Evolutionary conservation across 2,797 vertebrate genomes (phyloP).

Genomic region (Hemitrygon akajei): DNA sequence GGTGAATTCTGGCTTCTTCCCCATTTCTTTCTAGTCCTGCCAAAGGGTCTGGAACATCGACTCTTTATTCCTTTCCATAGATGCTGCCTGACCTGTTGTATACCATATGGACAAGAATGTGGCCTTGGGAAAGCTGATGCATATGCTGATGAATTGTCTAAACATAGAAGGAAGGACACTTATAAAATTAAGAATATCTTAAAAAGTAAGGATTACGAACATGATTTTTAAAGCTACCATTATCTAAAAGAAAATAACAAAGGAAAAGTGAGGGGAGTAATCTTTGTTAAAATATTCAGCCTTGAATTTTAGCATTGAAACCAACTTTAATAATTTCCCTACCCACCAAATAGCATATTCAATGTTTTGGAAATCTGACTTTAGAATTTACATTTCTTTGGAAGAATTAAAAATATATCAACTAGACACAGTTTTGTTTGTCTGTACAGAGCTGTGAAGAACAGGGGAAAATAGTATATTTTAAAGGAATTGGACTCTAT

Average conservation of each 20-base stretch:
- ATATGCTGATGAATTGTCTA: neutral
- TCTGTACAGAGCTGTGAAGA: neutral
- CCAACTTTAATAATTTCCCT: neutral
- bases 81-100: neutral
- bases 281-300: neutral
- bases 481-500: neutral
- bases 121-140: neutral
- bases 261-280: neutral
- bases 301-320: neutral
- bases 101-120: neutral
- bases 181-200: neutral
- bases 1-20: too few relatives aligned
- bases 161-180: neutral
- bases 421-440: neutral
- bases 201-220: neutral
- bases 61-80: too few relatives aligned
- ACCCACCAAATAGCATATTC: neutral
- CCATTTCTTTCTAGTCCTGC: too few relatives aligned
- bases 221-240: neutral
- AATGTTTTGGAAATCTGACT: neutral
- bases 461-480: neutral
- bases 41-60: too few relatives aligned
- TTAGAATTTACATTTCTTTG: neutral
- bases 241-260: neutral
- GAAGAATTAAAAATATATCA: slow-evolving; percentile 8